Base-by-base conservation (phyloP, 92 coral and sea anemone genomes). In the Porites rus region DNA sequence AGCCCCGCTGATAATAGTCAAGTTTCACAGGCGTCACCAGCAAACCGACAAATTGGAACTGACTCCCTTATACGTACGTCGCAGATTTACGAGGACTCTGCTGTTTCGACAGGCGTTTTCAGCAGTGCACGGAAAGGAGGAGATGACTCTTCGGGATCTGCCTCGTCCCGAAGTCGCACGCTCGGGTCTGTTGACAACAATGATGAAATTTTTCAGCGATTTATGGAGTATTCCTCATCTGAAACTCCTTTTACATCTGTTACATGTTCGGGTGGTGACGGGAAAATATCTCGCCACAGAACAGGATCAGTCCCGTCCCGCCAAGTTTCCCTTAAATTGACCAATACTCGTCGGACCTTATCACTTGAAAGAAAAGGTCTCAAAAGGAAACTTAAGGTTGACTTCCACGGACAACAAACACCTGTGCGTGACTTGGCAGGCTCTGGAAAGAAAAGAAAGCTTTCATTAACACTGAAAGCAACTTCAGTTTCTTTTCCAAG, bases 381-480 rank as follows among this genome's bases (percentile, higher is more conserved):
- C 10, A 83, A 83, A 12, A 75, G 87, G 50, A 83, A 74, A 22
- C 87, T 73, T 14, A 54, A 19, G 19, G 1, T 74, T 11, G 80
- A 73, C 28, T 9, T 53, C 28, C 80, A 64, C 6, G 74, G 64
- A 83, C 63, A 72, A 9, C 17, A 51, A 43, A 63, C 79, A 1
- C 51, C 87, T 54, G 14, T 3, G 4, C 51, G 19, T 19, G 72
- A 43, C 25, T 24, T 25, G 38, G 19, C 51, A 16, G 74, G 52
- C n/a, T 8, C 66, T 5, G 21, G 51, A 10, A 83, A 83, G 74
- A 83, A 83, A 18, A 63, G 87, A 65, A 83, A 83, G 74, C 72
- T 74, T 60, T 62, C 87, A 9, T 51, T 83, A 7, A 22, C 24
- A 17, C 50, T 59, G 0, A 56, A 71, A 58, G 21, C 12, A 31